These are phyloP conservation scores for Apis cerana DNA, from an alignment of 1,140 invertebrate species.

Conservation along the genomic window DNA sequence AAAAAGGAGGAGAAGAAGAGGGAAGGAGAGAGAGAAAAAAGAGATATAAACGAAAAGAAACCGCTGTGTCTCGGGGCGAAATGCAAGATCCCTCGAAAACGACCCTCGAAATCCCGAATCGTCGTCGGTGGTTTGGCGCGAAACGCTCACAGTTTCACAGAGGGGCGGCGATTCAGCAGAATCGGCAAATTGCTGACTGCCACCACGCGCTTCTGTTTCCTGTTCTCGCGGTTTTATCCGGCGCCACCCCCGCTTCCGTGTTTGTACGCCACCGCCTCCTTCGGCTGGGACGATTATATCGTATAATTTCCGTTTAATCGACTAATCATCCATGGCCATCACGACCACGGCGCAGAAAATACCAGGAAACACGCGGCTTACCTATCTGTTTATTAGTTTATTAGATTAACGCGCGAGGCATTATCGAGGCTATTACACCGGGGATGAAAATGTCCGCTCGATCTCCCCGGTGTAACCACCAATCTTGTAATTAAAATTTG, in stretches of 20 bases:
- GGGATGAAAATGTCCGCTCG: background rate
- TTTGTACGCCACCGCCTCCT: background rate
- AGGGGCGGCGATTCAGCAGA: constrained; percentile 30
- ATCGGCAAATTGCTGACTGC: constrained; percentile 27
- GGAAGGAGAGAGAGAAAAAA: too few relatives aligned
- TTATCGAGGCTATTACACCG: constrained; percentile 20
- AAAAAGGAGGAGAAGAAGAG: too few relatives aligned
- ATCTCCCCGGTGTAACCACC: background rate
- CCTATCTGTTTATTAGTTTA: background rate
- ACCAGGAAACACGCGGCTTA: background rate
- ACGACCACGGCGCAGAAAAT: background rate
- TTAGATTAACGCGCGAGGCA: background rate
- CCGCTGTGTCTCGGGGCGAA: background rate
- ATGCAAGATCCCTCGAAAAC: background rate
- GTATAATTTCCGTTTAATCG: constrained; percentile 32
- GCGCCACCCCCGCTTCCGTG: background rate
- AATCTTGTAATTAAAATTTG: constrained; percentile 21
- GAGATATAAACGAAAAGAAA: background rate
- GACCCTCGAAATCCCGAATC: background rate
- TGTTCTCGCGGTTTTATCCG: constrained; percentile 18
- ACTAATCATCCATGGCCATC: background rate
- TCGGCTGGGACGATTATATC: background rate
- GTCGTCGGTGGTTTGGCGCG: background rate
- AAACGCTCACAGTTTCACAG: background rate
- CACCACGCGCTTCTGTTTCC: background rate